These are phyloP conservation scores for Clarias batrachus DNA, from an alignment of 2,113 vertebrate genomes.

Conservation along the genomic window DNA sequence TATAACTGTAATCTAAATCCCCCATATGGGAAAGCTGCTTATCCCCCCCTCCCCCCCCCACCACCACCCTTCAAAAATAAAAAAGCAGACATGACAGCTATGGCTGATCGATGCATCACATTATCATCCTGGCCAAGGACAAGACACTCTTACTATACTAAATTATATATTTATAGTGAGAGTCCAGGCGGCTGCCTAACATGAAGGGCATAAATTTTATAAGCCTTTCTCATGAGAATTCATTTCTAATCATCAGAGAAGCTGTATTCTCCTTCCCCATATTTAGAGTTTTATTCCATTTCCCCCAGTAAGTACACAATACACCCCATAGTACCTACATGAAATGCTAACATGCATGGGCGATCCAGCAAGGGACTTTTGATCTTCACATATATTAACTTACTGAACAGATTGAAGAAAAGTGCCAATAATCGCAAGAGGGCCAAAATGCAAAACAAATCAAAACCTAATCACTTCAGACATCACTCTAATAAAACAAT, in stretches of 20 bases:
- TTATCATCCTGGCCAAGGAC: background rate
- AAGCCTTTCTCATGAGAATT: background rate
- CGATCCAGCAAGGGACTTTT: background rate
- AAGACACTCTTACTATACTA: background rate
- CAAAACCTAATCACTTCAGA: background rate
- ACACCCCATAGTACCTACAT: background rate
- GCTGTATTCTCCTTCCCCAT: background rate
- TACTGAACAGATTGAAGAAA: background rate
- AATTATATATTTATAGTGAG: background rate
- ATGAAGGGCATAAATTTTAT: constrained; percentile 5
- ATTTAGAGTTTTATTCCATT: background rate
- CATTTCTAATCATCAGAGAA: constrained; percentile 4
- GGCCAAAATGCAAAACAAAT: background rate
- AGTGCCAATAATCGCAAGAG: background rate
- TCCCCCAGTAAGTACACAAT: background rate
- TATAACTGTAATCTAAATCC: constrained; percentile 61
- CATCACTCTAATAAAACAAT: background rate
- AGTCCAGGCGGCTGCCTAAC: background rate
- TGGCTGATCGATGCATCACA: constrained; percentile 1
- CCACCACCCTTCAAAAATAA: constrained; percentile 44
- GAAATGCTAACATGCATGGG: background rate
- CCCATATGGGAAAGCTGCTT: constrained; percentile 64
- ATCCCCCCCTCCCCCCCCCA: too few relatives aligned
- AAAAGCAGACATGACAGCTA: background rate
- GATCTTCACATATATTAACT: background rate